Conservation (phyloP, 2,797 vertebrate species). For the Crax fasciolata region DNA sequence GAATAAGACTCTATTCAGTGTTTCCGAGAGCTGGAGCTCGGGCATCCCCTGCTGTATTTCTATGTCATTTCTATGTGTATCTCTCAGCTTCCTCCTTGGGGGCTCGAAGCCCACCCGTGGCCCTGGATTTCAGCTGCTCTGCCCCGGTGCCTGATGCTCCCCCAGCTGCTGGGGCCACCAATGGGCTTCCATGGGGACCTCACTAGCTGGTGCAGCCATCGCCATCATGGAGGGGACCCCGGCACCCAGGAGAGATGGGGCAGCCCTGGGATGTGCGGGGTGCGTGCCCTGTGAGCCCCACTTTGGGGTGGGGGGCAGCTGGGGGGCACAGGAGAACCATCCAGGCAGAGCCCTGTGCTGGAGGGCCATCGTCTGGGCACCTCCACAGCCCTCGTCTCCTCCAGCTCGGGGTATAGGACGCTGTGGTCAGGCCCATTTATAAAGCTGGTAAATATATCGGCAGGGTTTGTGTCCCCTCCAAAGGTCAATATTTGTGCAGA, state of each 20-base stretch:
- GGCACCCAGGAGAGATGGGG: neutral
- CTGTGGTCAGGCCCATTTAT: conserved; percentile 87
- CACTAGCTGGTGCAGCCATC: too few relatives aligned
- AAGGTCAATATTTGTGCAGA: conserved; percentile 88
- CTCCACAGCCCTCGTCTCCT: conserved; percentile 50
- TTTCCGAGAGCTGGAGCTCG: conserved; percentile 80
- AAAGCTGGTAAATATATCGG: conserved; percentile 86
- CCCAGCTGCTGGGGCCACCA: too few relatives aligned
- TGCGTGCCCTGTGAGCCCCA: neutral
- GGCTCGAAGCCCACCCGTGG: too few relatives aligned
- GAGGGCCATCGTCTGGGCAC: neutral
- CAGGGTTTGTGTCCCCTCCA: conserved; percentile 85
- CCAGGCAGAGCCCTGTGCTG: neutral
- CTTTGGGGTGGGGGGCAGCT: neutral
- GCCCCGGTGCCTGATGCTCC: too few relatives aligned
- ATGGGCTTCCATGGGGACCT: too few relatives aligned
- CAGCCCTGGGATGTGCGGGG: too few relatives aligned
- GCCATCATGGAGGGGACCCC: neutral
- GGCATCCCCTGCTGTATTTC: conserved; percentile 76
- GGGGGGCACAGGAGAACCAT: neutral
- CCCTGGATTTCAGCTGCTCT: too few relatives aligned
- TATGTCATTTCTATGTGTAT: too few relatives aligned
- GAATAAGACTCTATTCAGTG: conserved; percentile 87
- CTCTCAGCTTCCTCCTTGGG: too few relatives aligned
- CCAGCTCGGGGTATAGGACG: conserved; percentile 71